Evolutionary conservation across 2,113 vertebrate species (phyloP), one percentile per base, ranked within the genome.

Genomic region (Octodon degus): DNA sequence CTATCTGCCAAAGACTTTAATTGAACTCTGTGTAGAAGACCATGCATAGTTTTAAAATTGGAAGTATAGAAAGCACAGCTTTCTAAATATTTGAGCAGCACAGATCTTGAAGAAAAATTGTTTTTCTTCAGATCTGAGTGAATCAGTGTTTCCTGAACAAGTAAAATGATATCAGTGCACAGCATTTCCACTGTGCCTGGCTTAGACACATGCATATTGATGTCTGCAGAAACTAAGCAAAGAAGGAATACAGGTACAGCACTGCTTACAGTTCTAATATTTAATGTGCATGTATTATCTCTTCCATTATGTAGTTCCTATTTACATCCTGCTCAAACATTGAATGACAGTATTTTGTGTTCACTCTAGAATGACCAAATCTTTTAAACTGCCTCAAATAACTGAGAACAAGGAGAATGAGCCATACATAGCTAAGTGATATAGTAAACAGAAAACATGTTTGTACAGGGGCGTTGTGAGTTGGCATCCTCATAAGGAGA

Each of bases 321-420:
- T 81, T 95, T 67, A 81, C 92, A 40, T 0, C 68, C 72, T 63
- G 88, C 16, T 70, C 88, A 86, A 63, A 50, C 0, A 0, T 82
- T 87, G 91, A 90, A 86, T 85, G 4, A 10, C 43, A 1, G 30
- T 7, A 34, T 67, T 91, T 92, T 97, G 96, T 65, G 17, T 47
- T 93, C 93, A 62, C 50, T 94, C 83, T 94, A 86, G 91, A 90
- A 53, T 81, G 86, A 27, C 90, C 40, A 80, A 65, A 91, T 91
- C 24, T 91, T 86, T 92, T 90, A 91, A 98, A 95, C 40, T 25
- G 34, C 20, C 7, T 79, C 67, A 77, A 89, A 63, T 43, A 50
- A 92, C n/a, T 65, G 67, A 91, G 43, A 32, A 86, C 19, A 63
- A 2, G 20, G 32, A 85, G 43, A 82, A 16, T 79, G 82, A 27